phyloP scores from a whole-genome alignment of 2,797 vertebrate species.

The Gila robusta region DNA sequence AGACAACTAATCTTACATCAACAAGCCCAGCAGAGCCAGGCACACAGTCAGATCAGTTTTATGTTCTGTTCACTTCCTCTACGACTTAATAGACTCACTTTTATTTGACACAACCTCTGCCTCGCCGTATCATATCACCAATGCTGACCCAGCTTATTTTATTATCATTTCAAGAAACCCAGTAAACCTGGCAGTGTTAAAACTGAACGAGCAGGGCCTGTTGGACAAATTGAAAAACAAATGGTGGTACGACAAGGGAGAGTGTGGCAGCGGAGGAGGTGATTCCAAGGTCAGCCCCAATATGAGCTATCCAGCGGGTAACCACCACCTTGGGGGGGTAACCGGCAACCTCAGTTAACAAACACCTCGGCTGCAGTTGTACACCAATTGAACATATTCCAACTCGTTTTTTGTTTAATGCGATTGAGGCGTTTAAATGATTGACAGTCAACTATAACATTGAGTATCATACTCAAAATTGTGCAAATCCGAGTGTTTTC shows the following conservation, averaged over 20 bases:
- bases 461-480: background rate
- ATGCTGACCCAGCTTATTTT: constrained; percentile 94
- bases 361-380: constrained; percentile 61
- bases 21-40: constrained; percentile 57
- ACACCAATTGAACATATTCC: constrained; percentile 13
- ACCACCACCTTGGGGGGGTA: constrained; percentile 88
- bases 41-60: constrained; percentile 59
- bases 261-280: constrained; percentile 99
- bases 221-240: constrained; percentile 99
- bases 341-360: constrained; percentile 87
- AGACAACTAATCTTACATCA: constrained; percentile 56
- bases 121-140: constrained; percentile 73
- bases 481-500: constrained; percentile 76
- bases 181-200: constrained; percentile 99
- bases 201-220: constrained; percentile 99
- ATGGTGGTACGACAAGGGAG: constrained; percentile 99
- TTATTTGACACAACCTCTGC: constrained; percentile 67
- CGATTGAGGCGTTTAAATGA: background rate
- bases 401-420: background rate
- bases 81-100: constrained; percentile 55
- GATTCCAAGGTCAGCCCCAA: constrained; percentile 99
- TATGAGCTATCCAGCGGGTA: constrained; percentile 89
- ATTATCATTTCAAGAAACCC: constrained; percentile 96
- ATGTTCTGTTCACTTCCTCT: constrained; percentile 46
- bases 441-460: background rate